Evolutionary conservation across 2,888 invertebrate species (phyloP).

Genomic region (Venusia cambrica): DNA sequence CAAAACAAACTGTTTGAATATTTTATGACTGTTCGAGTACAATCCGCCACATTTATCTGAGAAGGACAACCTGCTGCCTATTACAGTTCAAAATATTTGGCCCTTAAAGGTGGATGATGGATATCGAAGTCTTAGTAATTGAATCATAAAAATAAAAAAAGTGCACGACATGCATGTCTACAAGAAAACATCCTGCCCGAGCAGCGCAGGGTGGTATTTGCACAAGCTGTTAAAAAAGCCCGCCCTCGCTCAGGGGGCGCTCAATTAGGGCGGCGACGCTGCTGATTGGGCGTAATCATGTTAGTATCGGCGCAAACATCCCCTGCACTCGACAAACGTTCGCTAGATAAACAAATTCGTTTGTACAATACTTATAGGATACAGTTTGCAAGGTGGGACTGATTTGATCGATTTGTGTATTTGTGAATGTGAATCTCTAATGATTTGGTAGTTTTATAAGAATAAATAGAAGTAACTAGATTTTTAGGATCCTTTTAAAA

Average conservation of each 20-base stretch:
- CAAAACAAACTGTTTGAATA: too few relatives aligned
- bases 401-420: constrained; percentile 13
- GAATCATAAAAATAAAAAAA: too few relatives aligned
- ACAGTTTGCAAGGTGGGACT: constrained; percentile 48
- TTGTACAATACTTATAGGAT: constrained; percentile 36
- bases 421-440: constrained; percentile 7
- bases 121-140: too few relatives aligned
- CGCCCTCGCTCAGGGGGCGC: constrained; percentile 69
- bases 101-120: too few relatives aligned
- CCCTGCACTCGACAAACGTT: constrained; percentile 35
- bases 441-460: neutral
- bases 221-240: constrained; percentile 74
- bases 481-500: too few relatives aligned
- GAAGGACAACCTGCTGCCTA: too few relatives aligned
- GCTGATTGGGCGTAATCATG: constrained; percentile 79
- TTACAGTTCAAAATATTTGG: too few relatives aligned
- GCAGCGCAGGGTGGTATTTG: constrained; percentile 56
- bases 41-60: too few relatives aligned
- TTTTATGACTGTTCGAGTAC: too few relatives aligned
- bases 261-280: constrained; percentile 76
- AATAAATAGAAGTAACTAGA: neutral
- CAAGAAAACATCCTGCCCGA: constrained; percentile 15
- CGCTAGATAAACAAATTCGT: constrained; percentile 32
- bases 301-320: constrained; percentile 74
- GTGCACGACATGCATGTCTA: constrained; percentile 25